Base-by-base conservation (phyloP, 1,140 invertebrate species). In the Macrostomum lignano region DNA sequence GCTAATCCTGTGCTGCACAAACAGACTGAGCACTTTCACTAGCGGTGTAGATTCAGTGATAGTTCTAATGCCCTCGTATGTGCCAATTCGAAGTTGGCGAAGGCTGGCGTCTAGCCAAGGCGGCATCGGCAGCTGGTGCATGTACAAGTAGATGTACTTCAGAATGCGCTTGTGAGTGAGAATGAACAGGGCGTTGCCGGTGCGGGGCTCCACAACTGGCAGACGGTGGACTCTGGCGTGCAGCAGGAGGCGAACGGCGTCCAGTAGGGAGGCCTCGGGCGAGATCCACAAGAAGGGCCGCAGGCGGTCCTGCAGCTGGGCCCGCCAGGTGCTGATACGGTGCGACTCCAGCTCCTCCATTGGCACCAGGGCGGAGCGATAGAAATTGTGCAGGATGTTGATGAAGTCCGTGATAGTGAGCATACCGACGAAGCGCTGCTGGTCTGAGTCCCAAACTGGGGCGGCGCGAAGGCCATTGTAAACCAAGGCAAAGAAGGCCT, bases 371-470 rank as follows among this genome's bases (percentile, higher is more conserved):
- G 75, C 71, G 42, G 73, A 76, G n/a, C n/a, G n/a, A 60, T 84
- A 82, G 70, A 78, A 84, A 29, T 53, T 58, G 58, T 79, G 70
- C 31, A 94, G 64, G 47, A 98, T 94, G 58, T 84, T 81, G 47
- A 98, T 98, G 54, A 98, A 96, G 60, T 98, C 91, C 28, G 91
- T 96, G 45, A 98, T 96, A 22, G 91, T 98, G 31, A 98, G 64
- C 86, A 98, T 94, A 29, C 86, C 66, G 21, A 67, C 73, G 55
- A 71, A 96, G 50, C 74, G 66, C 54, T 94, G 84, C 43, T 71
- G 68, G 31, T 65, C 61, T 38, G 73, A 79, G 51, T 96, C 82
- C 86, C 86, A 98, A 21, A 98, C 61, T 1, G 86, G 86, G 11
- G 91, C 88, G 10, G 88, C 88, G 46, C 88, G 67, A 1, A 96